Base-by-base conservation (phyloP, 30 jellyfish, hydroid and myxozoan genomes). In the Chironex yamaguchii region DNA sequence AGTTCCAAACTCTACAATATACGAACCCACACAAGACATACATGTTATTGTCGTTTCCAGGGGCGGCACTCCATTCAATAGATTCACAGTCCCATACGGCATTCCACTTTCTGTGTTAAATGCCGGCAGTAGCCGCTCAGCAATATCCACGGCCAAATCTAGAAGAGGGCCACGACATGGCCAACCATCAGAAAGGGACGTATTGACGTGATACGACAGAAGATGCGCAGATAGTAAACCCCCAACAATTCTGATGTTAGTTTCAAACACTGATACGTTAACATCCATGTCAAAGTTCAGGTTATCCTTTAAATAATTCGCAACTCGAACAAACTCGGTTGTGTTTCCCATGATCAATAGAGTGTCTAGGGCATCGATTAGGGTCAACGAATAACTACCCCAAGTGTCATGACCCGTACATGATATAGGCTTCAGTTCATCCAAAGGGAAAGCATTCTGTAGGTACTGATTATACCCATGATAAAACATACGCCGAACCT, bases 1-100 rank as follows among this genome's bases (percentile, higher is more conserved):
- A 26, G 96, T 76, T 3, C 96, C 98, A 79, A 92, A 92, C 74
- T 92, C 98, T 12, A 92, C 35, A 20, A 92, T 81, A 51, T 86
- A 92, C 6, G 98, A 86, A 4, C 96, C 98, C 49, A 92, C 87
- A 54, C 98, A 86, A 1, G 98, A 96, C 6, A 97, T 92, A 36
- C 98, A 92, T 52, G 98, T 92, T n/a, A 92, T 62, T n/a, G 97
- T 84, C 4, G 98, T 92, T 70, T 92, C 98, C 2, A 92, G 97
- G 0, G 80, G 76, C n/a, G 98, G 98, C 24, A 92, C 98, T n/a
- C 98, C 98, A 73, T 73, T 42, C 53, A 76, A 42, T 50, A 92
- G 85, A 75, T 92, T 92, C 14, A 92, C 97, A 2, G 98, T 92
- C 12, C 98, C 98, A 80, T 85, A 92, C 23, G 98, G 98, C 98